Percentiles rank a stretch among this genome's conserved stretches.
Evolutionary conservation across 2,888 invertebrate species (phyloP).

Genomic region (Notocelia uddmanniana): DNA sequence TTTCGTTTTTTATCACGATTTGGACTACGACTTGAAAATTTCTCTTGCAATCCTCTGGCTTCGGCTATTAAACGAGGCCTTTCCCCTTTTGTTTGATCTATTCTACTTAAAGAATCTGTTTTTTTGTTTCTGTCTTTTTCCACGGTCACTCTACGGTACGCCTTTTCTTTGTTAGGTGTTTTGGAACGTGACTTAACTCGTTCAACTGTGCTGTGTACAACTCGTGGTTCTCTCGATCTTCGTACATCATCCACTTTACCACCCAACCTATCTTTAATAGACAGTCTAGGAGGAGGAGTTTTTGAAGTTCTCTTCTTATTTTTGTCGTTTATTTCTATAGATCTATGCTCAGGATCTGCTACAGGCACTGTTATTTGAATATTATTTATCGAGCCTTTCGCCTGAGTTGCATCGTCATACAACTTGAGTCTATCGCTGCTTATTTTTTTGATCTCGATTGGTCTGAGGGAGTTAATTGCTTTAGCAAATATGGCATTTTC

Average conservation of each 20-base stretch:
- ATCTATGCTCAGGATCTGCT: conserved; percentile 73
- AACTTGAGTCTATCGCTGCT: conserved; percentile 89
- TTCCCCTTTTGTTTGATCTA: conserved; percentile 64
- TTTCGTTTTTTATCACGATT: conserved; percentile 61
- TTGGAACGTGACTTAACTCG: conserved; percentile 83
- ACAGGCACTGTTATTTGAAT: conserved; percentile 86
- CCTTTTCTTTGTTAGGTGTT: conserved; percentile 80
- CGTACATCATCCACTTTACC: conserved; percentile 89
- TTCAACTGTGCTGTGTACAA: conserved; percentile 84
- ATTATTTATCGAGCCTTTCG: conserved; percentile 75
- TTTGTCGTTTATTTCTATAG: conserved; percentile 77
- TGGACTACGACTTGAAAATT: conserved; percentile 59
- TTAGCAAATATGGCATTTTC: conserved; percentile 97
- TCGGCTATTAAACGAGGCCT: conserved; percentile 61
- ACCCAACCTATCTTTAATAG: conserved; percentile 93
- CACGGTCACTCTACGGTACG: conserved; percentile 82
- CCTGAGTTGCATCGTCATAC: conserved; percentile 82
- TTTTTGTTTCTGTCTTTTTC: conserved; percentile 77
- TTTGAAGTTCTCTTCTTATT: conserved; percentile 75
- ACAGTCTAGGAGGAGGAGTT: conserved; percentile 87
- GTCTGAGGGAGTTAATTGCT: conserved; percentile 92
- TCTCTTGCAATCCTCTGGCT: conserved; percentile 61
- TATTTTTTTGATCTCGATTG: conserved; percentile 91
- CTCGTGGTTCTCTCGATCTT: conserved; percentile 80
- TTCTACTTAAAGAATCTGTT: conserved; percentile 61